Conservation (phyloP, 2,113 vertebrate species). For the Ptilorrhoa leucosticta region DNA sequence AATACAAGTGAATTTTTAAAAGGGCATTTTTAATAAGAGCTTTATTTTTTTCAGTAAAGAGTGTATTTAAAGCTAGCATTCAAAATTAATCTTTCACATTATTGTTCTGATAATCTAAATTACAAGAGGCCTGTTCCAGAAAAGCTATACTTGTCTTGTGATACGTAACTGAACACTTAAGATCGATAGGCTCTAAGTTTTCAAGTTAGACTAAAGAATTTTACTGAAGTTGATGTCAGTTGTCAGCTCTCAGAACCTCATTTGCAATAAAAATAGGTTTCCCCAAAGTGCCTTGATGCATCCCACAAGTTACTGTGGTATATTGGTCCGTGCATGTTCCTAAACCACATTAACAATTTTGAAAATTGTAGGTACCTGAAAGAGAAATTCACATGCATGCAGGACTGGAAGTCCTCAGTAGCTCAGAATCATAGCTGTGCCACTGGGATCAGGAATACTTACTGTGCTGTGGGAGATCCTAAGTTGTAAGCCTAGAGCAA, state of each 20-base stretch:
- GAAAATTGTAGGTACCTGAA: background rate
- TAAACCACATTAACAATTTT: background rate
- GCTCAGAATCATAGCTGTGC: background rate
- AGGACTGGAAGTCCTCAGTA: background rate
- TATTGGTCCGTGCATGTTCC: background rate
- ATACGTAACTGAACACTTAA: background rate
- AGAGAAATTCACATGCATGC: background rate
- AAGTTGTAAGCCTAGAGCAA: background rate
- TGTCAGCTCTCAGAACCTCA: background rate
- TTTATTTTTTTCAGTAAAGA: background rate
- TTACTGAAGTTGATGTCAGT: background rate
- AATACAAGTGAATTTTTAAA: background rate
- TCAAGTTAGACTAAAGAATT: background rate
- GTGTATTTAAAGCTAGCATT: slow-evolving; percentile 27
- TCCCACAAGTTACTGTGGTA: background rate
- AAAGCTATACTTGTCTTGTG: background rate
- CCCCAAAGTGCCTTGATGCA: background rate
- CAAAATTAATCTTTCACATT: background rate
- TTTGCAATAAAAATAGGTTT: background rate
- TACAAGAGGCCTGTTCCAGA: background rate
- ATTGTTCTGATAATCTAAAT: background rate
- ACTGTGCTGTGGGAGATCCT: background rate
- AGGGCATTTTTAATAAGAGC: background rate
- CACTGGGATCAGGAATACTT: background rate
- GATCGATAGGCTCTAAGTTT: background rate